These are phyloP conservation scores for Ericerus pela DNA, from an alignment of 1,140 invertebrate genomes.

Conservation along the genomic window DNA sequence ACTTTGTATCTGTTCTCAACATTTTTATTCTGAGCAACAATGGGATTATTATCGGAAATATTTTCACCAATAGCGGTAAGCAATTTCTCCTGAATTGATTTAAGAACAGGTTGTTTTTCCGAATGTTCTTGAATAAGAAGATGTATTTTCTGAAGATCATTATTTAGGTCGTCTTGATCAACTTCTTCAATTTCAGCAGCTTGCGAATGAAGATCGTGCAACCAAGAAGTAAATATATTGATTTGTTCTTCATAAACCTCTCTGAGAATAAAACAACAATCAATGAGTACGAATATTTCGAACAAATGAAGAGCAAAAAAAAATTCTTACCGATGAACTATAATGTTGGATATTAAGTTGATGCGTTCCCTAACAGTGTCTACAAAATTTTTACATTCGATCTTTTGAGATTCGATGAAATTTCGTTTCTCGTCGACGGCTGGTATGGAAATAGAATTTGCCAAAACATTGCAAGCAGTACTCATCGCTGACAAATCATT, in stretches of 20 bases:
- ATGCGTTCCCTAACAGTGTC: neutral
- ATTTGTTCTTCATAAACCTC: conserved; percentile 75
- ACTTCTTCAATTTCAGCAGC: conserved; percentile 52
- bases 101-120: conserved; percentile 56
- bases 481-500: neutral
- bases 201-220: conserved; percentile 54
- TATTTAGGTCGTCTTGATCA: conserved; percentile 38
- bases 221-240: conserved; percentile 67
- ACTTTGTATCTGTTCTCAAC: neutral
- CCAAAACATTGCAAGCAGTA: neutral
- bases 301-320: neutral
- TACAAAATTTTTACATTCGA: neutral
- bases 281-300: neutral
- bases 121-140: conserved; percentile 62
- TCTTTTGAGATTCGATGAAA: neutral
- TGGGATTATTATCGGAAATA: conserved; percentile 47
- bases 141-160: conserved; percentile 60
- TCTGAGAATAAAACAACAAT: conserved; percentile 27
- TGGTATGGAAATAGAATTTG: neutral
- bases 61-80: conserved; percentile 51
- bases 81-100: conserved; percentile 62
- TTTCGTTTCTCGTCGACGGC: neutral
- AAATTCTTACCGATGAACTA: neutral
- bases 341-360: neutral
- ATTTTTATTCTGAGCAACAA: neutral